Evolutionary conservation across 2,888 invertebrate species (phyloP), one percentile per base, ranked within the genome.

Genomic region (Lochmaea capreae): DNA sequence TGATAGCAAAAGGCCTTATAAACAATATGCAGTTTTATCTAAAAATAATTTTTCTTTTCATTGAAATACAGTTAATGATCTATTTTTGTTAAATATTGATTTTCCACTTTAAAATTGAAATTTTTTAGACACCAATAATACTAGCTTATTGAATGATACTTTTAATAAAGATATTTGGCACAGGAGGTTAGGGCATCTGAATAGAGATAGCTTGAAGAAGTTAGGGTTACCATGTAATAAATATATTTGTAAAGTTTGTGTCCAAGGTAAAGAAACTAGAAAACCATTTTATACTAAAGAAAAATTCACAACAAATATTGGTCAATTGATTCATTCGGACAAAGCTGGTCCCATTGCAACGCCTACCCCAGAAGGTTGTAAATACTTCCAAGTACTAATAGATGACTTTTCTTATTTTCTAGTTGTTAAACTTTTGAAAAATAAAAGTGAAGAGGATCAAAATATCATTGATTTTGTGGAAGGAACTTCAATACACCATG

Each of bases 221-320:
- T 57, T 71, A 26, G 58, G 58, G 4, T 54, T 71, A n/a, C 65
- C 71, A 54, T 58, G n/a, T 57, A 42, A 11, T 57, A 26, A 65
- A n/a, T 16, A 63, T 18, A 42, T 26, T 16, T 71, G 71, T 57
- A 57, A 43, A 43, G 57, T 9, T 18, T 71, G 71, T 58, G 10
- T 65, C 18, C 58, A 65, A 57, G 65, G 71, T 8, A 71, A 65
- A 43, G 42, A 39, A 12, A 71, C 65, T n/a, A 61, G 69, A 69
- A 62, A 62, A 62, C 14, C n/a, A 22, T 62, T 69, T 69, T 22
- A 62, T 62, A 26, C 11, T n/a, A 61, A 39, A 61, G n/a, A 26
- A 12, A 61, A 61, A 14, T 4, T 16, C 16, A 43, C 43, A 10
- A 11, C 43, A 1, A 43, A 11, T 10, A 43, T 43, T 43, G 43